Base-by-base conservation (phyloP, 2,113 vertebrate species). In the Fregetta grallaria region DNA sequence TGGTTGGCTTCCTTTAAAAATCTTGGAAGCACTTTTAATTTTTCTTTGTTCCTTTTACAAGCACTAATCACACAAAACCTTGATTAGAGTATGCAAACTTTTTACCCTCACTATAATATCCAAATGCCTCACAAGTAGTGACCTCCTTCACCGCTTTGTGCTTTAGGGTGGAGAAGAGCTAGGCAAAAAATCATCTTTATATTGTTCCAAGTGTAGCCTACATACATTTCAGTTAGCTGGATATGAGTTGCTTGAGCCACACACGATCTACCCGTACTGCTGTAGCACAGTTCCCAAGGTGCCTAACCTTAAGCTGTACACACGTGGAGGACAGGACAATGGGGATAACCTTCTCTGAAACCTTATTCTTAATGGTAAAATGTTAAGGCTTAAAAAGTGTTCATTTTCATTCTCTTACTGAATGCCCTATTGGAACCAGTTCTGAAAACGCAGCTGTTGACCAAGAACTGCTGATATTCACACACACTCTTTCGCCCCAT, bases 261-360 rank as follows among this genome's bases (percentile, higher is more conserved):
- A 4, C 0, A 0, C n/a, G 42, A 11, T 22, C 42, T 45, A 7
- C 10, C 1, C 3, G 0, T 59, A 38, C 3, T 83, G 8, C 67
- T 63, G 55, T 45, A 32, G 17, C 9, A 38, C 3, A 17, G 5
- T 32, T 84, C 17, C 16, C 18, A 45, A 52, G 21, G 8, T 65
- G 30, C 25, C 71, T 49, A 80, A 27, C 22, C 22, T 50, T 29
- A 50, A 38, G 4, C 11, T 74, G 22, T 25, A 11, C 30, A 22
- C 8, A 29, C 0, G 1, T 36, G 10, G 55, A 74, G 22, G n/a
- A 36, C 45, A 70, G 25, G 36, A 32, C 3, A 75, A 16, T 0
- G 5, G 32, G 14, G 7, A 21, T 34, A 58, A 66, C 2, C 5
- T 66, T 36, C 9, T 74, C 38, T 47, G 36, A 73, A 89, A 62